Percentiles rank a stretch among this genome's conserved stretches.
Conservation (phyloP, 2,888 invertebrate species). For the Xestia ashworthii region DNA sequence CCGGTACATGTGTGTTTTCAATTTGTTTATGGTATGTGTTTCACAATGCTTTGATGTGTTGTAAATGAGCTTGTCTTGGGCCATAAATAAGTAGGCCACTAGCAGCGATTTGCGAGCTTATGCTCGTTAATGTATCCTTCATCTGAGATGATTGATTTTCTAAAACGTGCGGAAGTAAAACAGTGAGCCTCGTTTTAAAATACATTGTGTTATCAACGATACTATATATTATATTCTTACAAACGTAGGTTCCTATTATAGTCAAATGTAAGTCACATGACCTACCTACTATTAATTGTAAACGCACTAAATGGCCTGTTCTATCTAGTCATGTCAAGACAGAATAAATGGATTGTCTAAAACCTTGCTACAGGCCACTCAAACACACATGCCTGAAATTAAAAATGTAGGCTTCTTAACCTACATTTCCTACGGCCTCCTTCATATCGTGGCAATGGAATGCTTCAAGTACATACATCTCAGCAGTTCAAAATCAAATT, state of each 20-base stretch:
- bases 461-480: not conserved
- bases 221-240: not conserved
- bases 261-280: too few species aligned
- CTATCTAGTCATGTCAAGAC: not conserved
- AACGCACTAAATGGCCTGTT: not conserved
- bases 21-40: slow-evolving; percentile 27
- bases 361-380: not conserved
- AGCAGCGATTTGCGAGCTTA: not conserved
- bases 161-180: not conserved
- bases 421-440: not conserved
- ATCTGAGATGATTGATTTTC: not conserved
- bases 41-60: not conserved
- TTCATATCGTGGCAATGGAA: not conserved
- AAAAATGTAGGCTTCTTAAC: too few species aligned
- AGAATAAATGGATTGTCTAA: too few species aligned
- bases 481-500: not conserved
- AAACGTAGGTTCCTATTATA: not conserved
- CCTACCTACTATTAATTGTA: not conserved
- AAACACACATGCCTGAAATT: not conserved
- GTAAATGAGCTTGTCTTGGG: not conserved
- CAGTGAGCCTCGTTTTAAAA: not conserved
- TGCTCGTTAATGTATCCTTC: not conserved
- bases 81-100: not conserved
- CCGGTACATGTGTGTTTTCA: slow-evolving; percentile 34
- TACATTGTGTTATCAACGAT: not conserved